These are phyloP conservation scores for Florisuga fusca DNA, from an alignment of 2,797 vertebrate species.

Conservation along the genomic window DNA sequence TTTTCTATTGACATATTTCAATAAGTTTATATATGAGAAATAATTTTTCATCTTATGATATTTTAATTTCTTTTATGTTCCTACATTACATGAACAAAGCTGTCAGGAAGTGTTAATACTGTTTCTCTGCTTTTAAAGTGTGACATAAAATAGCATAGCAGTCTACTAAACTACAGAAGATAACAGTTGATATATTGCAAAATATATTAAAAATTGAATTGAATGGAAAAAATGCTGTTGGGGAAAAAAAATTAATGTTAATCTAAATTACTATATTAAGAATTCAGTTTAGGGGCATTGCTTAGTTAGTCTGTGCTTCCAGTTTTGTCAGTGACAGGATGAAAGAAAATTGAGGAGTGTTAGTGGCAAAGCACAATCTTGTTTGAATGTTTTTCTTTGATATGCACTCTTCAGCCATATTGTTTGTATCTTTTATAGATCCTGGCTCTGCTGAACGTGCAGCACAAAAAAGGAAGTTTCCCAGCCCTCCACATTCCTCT, in stretches of 20 bases:
- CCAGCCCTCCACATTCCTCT: slow-evolving; percentile 96
- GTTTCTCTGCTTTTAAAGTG: not conserved
- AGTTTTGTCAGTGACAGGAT: not conserved
- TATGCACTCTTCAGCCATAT: not conserved
- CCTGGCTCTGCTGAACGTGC: slow-evolving; percentile 89
- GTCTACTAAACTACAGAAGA: not conserved
- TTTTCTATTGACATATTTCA: not conserved
- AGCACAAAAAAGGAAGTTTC: slow-evolving; percentile 92
- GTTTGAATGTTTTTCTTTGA: not conserved
- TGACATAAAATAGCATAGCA: not conserved
- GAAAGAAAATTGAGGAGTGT: not conserved
- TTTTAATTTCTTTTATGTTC: not conserved
- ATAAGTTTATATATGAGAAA: not conserved
- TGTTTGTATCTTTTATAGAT: slow-evolving; percentile 80
- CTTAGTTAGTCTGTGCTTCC: not conserved
- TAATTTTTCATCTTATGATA: not conserved
- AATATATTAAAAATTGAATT: not conserved
- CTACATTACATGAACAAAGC: not conserved
- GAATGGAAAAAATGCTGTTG: not conserved
- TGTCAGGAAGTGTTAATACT: not conserved
- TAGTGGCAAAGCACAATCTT: not conserved
- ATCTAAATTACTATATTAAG: not conserved
- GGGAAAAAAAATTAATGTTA: not conserved
- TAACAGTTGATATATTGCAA: not conserved
- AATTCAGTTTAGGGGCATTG: not conserved